These are phyloP conservation scores for Sicus ferrugineus DNA, from an alignment of 2,888 invertebrate species.

Conservation along the genomic window DNA sequence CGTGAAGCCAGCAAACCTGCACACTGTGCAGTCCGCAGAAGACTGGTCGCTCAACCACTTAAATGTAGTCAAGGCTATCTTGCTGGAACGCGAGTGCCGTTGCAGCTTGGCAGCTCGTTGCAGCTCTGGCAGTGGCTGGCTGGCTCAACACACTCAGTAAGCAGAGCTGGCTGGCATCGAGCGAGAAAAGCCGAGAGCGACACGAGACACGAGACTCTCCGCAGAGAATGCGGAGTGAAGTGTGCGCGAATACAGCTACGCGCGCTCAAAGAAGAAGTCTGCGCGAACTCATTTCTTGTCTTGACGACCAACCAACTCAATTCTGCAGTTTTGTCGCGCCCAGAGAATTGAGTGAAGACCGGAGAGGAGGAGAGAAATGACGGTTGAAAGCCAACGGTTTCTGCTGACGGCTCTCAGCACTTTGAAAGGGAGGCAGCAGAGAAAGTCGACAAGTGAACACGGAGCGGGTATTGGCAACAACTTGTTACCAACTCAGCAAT, in stretches of 20 bases:
- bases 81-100: not conserved
- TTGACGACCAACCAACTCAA: not conserved
- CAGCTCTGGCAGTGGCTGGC: not conserved
- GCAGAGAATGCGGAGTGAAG: no score
- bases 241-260: no score
- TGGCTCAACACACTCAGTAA: not conserved
- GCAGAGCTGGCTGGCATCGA: not conserved
- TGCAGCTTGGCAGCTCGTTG: not conserved
- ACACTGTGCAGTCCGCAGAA: constrained; percentile 34
- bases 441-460: not conserved
- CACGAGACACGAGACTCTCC: not conserved
- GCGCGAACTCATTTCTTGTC: not conserved
- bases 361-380: not conserved
- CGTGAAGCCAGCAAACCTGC: constrained; percentile 22
- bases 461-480: not conserved
- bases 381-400: not conserved
- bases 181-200: not conserved
- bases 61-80: not conserved
- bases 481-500: not conserved
- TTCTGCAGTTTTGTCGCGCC: not conserved
- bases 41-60: constrained; percentile 29
- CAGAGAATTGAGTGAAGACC: no score
- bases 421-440: not conserved
- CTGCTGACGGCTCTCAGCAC: not conserved
- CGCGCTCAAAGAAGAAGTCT: no score